Base-by-base conservation (phyloP, 2,888 invertebrate genomes). In the Troides aeacus region DNA sequence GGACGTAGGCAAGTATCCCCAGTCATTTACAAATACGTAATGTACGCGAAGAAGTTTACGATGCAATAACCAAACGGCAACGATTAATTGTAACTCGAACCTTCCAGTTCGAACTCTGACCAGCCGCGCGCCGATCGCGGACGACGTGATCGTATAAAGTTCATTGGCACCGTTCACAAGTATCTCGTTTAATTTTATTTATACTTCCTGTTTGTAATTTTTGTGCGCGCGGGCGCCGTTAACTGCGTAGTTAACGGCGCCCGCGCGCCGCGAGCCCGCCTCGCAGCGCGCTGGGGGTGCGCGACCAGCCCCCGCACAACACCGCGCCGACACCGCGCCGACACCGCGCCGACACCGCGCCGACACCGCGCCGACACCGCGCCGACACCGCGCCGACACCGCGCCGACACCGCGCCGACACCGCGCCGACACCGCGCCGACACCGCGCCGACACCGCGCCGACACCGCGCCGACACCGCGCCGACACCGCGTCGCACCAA, bases 121-220 rank as follows among this genome's bases (percentile, higher is more conserved):
- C 39, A 39, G 8, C 39, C 39, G 39, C 39, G 39, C 10, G 39
- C 39, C 1, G 10, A 10, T 39, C 7, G 10, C 39, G 39, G 6
- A 39, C 0, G 39, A 8, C 39, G 8, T 10, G 10, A 39, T n/a
- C 36, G 24, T 30, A 8, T 17, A 60, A 8, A 60, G 59, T 24
- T 60, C 59, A 60, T 17, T n/a, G 56, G 50, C 21, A n/a, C 50
- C 42, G 23, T 21, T 60, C 60, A 39, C 7, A 50, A 50, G 46
- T 60, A 17, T 59, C 59, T 66, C 36, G 30, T 15, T 42, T 59
- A 66, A 66, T 36, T 30, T 64, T 46, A 64, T 69, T 69, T 64
- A 64, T 64, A 61, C 61, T 64, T 69, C 61, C 69, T 56, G 7
- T 69, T 39, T 64, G 39, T 56, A 56, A 64, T 64, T 64, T 64